Evolutionary conservation across 2,888 invertebrate genomes (phyloP), one percentile per base, ranked within the genome.

Genomic region (Aethes cnicana): DNA sequence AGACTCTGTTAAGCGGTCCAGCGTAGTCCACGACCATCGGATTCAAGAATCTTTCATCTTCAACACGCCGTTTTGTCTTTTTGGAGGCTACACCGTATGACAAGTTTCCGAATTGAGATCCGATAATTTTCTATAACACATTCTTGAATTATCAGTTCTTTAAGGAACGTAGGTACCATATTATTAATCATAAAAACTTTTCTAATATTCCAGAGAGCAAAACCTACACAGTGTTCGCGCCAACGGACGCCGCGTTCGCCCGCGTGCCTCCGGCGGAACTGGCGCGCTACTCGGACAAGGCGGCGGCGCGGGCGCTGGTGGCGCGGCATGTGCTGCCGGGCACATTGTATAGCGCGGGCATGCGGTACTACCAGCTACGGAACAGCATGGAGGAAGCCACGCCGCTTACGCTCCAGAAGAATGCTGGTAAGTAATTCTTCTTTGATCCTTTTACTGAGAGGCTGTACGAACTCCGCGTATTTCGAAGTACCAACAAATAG

Each of bases 201-300:
- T n/a, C n/a, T n/a, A n/a, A n/a, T n/a, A 44, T 79, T 81, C 4
- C 74, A 95, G 95, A 95, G 57, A 92, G 94, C 53, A 95, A 95
- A 88, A 95, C 95, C 0, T 95, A 94, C 83, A 96, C 96, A 1
- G 91, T 96, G 11, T 96, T 96, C 70, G 96, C 96, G 4, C 96
- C 96, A 9, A 94, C 95, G 39, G 95, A 96, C 79, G 91, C 93
- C 42, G 96, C 96, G 43, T 96, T 96, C 81, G 90, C 92, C n/a
- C 91, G 91, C 2, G 81, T 95, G 8, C 82, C 93, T 6, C 86
- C 92, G 0, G 85, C 91, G 9, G 94, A 94, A 41, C 77, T 93
- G 12, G 87, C 92, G 28, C 89, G 91, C 56, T 91, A 91, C 35
- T 82, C 92, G n/a, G 92, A 92, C 26, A 91, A 92, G 71, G 91